Percentiles rank a stretch among this genome's conserved stretches.
Conservation (phyloP, 2,113 vertebrate genomes). For the Apteryx owenii region DNA sequence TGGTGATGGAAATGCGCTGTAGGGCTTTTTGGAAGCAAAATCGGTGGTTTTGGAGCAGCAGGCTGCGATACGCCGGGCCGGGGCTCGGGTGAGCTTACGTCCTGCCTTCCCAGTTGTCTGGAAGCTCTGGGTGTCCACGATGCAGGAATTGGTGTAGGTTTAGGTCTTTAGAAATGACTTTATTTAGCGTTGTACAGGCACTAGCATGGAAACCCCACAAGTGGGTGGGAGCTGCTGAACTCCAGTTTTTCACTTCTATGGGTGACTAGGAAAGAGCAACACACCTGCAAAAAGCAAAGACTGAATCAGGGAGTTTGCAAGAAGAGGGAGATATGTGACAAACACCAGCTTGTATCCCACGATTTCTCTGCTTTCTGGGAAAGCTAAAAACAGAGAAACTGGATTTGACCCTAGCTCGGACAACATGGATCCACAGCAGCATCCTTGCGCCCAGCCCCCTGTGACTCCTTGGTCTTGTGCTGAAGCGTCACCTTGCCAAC, state of each 20-base stretch:
- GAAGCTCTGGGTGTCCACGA: neutral
- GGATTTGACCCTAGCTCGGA: neutral
- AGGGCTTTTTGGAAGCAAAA: neutral
- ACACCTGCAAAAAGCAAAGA: neutral
- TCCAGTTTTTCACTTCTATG: neutral
- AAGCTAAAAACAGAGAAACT: neutral
- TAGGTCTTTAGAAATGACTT: neutral
- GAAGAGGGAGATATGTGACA: fast-evolving
- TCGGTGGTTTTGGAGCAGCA: neutral
- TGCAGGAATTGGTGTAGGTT: neutral
- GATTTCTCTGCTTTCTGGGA: neutral
- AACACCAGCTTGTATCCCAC: fast-evolving
- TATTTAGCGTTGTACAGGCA: neutral
- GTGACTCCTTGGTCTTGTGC: neutral
- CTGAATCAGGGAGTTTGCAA: neutral
- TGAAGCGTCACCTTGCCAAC: neutral
- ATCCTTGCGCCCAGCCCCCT: neutral
- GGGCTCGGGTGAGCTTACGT: neutral
- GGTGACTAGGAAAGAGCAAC: neutral
- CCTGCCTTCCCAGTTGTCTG: neutral
- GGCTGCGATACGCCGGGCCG: fast-evolving
- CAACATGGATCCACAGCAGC: neutral
- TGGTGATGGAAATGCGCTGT: neutral
- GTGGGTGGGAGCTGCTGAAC: neutral
- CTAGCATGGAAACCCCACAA: fast-evolving